Evolutionary conservation across 2,888 invertebrate species (phyloP), one percentile per base, ranked within the genome.

Genomic region (Nymphalis polychloros): DNA sequence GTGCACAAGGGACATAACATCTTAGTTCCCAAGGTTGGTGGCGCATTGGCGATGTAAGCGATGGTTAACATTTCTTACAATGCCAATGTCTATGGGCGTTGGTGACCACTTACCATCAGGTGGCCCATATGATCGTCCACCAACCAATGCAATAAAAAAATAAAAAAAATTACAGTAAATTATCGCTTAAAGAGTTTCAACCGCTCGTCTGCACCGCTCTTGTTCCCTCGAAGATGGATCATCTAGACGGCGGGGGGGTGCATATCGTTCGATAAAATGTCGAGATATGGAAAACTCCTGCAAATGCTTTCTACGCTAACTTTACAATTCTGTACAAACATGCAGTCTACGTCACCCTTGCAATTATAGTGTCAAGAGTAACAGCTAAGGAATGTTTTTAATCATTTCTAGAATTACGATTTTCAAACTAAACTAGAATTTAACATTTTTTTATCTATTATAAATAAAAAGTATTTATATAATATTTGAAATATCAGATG

Each of bases 141-240:
- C 23, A 1, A 1, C 2, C 23, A 1, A 23, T 23, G 2, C 23
- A 23, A 23, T 23, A 23, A 23, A 23, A 23, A 23, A 23, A 23
- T 1, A 23, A 1, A 31, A 31, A 31, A 31, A 6, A 6, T 6
- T 6, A 31, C 27, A 31, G 6, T 31, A 31, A 5, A 1, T 48
- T 48, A 20, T 20, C 8, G 19, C 2, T 46, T 49, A 17, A 23
- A n/a, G 19, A 35, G 20, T 19, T 73, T 57, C 0, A 60, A 64
- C 59, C 75, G 86, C 85, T 49, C 82, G 86, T 88, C 69, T 86
- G 74, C 65, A 1, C 27, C 4, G 2, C 48, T 73, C 70, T 59
- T 62, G 74, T 77, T 79, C 83, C 84, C 85, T 84, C 78, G 76
- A 89, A 90, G 90, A 90, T 88, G 89, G 90, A 91, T 91, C 90